Base-by-base conservation (phyloP, 2,797 vertebrate genomes). In the Agapornis canus region DNA sequence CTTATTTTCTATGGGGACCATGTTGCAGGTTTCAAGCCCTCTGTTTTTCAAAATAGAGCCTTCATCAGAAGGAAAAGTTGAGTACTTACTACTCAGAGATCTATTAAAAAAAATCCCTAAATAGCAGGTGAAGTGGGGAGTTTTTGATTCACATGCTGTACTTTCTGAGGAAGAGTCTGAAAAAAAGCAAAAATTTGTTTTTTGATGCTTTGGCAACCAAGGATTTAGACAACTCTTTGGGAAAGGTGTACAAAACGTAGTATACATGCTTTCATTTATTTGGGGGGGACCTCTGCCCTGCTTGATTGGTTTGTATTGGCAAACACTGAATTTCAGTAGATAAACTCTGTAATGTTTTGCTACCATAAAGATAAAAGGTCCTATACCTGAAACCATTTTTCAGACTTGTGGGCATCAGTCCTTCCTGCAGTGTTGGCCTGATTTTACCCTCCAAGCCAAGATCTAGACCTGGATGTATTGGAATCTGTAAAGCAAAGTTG, bases 351-450 rank as follows among this genome's bases (percentile, higher is more conserved):
- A 39, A 45, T 3, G 1, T 73, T 82, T 70, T 70, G 27, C 20
- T 40, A 51, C 13, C 1, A 4, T 42, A 43, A 76, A 79, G 29
- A 13, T 87, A 42, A 71, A 61, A 48, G 13, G 48, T 72, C 9
- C 15, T 69, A 13, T 23, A 6, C 45, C 27, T 63, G 8, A 92
- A 92, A 76, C 26, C 7, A 16, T 5, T 47, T 84, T 11, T 25
- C 8, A 6, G 51, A 5, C 10, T 31, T 32, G 9, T 5, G 23
- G 64, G 25, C 1, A 1, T 0, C 0, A 9, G 13, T 51, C 43
- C 35, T 65, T 84, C 49, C 25, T 5, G 1, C 45, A 29, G 14
- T 16, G 17, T 40, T 69, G 18, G 5, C 70, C 31, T 45, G 60
- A 5, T 26, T 89, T 65, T 59, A 17, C n/a, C 7, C 13, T 68